These are phyloP conservation scores for Burhinus oedicnemus DNA, from an alignment of 2,113 vertebrate genomes.

Conservation along the genomic window DNA sequence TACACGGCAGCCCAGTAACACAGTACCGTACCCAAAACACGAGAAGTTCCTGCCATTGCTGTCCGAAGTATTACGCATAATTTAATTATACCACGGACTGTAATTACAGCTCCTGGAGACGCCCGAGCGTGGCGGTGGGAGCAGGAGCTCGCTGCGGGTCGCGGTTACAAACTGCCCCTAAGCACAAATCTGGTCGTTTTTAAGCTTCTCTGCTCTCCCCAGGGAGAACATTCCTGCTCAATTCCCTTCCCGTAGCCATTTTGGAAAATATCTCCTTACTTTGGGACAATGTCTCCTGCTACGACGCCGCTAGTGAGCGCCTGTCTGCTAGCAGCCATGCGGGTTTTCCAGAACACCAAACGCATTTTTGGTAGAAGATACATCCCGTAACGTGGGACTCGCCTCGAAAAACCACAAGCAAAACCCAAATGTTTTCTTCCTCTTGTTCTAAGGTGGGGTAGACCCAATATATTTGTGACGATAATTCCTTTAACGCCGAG, in stretches of 20 bases:
- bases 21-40: rapidly evolving
- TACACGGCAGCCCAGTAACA: rapidly evolving
- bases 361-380: background rate
- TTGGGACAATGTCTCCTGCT: rapidly evolving
- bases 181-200: background rate
- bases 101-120: background rate
- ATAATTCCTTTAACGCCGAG: background rate
- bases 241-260: rapidly evolving
- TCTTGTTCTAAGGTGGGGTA: background rate
- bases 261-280: background rate
- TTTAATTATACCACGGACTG: background rate
- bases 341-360: background rate
- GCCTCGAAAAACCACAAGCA: background rate
- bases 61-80: rapidly evolving
- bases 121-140: rapidly evolving
- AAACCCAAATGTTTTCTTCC: rapidly evolving
- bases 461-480: background rate
- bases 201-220: rapidly evolving
- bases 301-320: rapidly evolving
- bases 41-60: background rate
- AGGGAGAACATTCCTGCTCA: background rate
- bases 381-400: rapidly evolving
- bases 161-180: rapidly evolving
- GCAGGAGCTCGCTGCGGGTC: background rate
- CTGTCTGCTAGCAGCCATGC: rapidly evolving